A percentile compares a stretch with the other conserved stretches of the same genome.
Evolutionary conservation across 1,140 invertebrate species (phyloP).

Genomic region (Heterodera schachtii): DNA sequence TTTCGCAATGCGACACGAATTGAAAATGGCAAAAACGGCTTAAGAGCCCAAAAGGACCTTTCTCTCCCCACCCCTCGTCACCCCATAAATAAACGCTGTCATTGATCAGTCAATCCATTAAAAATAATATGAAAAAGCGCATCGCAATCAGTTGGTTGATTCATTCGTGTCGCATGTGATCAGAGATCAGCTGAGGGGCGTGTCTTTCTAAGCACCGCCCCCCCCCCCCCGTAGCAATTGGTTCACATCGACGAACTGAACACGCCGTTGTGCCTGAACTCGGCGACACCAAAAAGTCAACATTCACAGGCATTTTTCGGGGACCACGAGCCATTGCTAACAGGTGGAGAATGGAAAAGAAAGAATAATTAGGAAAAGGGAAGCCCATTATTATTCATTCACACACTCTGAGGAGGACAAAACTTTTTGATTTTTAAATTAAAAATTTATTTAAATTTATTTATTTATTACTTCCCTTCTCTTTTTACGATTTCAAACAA

Average conservation of each 20-base stretch:
- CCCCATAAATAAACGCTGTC: no score
- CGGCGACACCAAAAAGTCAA: constrained; percentile 54
- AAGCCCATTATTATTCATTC: not conserved
- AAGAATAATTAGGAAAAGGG: not conserved
- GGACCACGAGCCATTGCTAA: constrained; percentile 61
- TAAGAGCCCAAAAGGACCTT: no score
- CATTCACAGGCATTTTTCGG: constrained; percentile 62
- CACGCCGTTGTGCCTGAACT: constrained; percentile 57
- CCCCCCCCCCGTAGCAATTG: constrained; percentile 11
- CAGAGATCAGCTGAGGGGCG: not conserved
- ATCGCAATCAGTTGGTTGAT: no score
- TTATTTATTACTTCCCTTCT: not conserved
- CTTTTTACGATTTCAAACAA: no score
- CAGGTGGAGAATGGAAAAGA: constrained; percentile 38
- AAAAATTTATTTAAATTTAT: not conserved
- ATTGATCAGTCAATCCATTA: no score
- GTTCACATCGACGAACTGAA: constrained; percentile 56
- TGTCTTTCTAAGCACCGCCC: not conserved
- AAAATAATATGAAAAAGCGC: no score
- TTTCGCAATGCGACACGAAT: not conserved
- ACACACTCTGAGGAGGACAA: not conserved
- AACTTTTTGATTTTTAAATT: not conserved
- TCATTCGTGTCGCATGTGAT: no score
- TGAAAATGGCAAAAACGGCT: not conserved
- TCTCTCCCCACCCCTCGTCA: no score